Conservation (phyloP, 2,888 invertebrate species). For the Lacanobia wlatinum region DNA sequence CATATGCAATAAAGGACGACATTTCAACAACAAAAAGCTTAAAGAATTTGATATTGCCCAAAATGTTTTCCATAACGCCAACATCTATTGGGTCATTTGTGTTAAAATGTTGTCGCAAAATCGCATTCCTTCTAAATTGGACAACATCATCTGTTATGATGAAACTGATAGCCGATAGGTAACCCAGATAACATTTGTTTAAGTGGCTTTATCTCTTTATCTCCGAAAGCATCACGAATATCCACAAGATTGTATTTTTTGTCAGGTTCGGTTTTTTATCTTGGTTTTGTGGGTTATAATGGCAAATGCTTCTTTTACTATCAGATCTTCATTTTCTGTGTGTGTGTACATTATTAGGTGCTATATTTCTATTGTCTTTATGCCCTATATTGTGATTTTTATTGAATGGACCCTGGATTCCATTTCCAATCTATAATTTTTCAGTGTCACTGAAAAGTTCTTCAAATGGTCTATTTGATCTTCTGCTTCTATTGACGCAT, state of each 20-base stretch:
- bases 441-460: neutral
- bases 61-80: conserved; percentile 23
- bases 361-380: neutral
- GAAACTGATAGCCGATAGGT: conserved; percentile 38
- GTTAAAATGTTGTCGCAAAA: conserved; percentile 42
- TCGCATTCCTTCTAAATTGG: conserved; percentile 38
- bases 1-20: conserved; percentile 7
- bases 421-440: neutral
- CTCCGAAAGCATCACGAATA: conserved; percentile 20
- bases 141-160: conserved; percentile 45
- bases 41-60: conserved; percentile 30
- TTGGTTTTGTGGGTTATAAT: neutral
- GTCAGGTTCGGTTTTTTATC: neutral
- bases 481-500: neutral
- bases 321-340: neutral
- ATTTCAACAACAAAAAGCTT: conserved; percentile 14
- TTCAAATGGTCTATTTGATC: neutral
- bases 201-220: conserved; percentile 45
- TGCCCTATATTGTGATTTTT: too few relatives aligned
- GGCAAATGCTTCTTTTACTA: neutral
- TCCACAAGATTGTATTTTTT: conserved; percentile 15
- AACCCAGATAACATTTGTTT: conserved; percentile 46
- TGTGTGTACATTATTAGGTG: neutral
- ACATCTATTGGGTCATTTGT: conserved; percentile 31
- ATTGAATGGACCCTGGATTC: too few relatives aligned